A percentile compares a stretch with the other conserved stretches of the same genome.
phyloP scores from a whole-genome alignment of 2,888 invertebrate species.

The Pterobdella sp. region DNA sequence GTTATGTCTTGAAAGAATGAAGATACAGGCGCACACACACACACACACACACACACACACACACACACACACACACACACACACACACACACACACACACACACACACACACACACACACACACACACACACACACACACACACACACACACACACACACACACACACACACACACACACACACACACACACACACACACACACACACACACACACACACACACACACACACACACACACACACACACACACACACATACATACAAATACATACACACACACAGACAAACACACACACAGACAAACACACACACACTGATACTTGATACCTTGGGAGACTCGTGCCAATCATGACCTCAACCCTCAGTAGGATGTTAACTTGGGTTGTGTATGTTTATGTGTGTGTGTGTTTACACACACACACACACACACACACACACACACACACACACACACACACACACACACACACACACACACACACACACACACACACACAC shows the following conservation, averaged over 20 bases:
- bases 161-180: conserved; percentile 1
- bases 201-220: not conserved
- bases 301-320: not conserved
- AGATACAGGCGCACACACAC: conserved; percentile 28
- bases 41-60: conserved; percentile 26
- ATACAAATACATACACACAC: conserved; percentile 9
- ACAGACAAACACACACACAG: conserved; percentile 29
- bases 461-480: conserved; percentile 18
- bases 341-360: no score
- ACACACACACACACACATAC: conserved; percentile 6
- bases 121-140: not conserved
- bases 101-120: conserved; percentile 1
- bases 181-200: not conserved
- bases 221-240: conserved; percentile 1
- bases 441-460: conserved; percentile 21
- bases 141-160: not conserved
- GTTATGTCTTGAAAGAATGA: not conserved
- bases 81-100: conserved; percentile 1
- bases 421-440: conserved; percentile 24
- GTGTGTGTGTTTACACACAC: conserved; percentile 21
- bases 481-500: conserved; percentile 15
- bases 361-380: no score
- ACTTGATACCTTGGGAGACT: no score
- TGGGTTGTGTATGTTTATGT: no score
- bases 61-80: conserved; percentile 11